Evolutionary conservation across 2,888 invertebrate genomes (phyloP).

Genomic region (Drosophila tripunctata): DNA sequence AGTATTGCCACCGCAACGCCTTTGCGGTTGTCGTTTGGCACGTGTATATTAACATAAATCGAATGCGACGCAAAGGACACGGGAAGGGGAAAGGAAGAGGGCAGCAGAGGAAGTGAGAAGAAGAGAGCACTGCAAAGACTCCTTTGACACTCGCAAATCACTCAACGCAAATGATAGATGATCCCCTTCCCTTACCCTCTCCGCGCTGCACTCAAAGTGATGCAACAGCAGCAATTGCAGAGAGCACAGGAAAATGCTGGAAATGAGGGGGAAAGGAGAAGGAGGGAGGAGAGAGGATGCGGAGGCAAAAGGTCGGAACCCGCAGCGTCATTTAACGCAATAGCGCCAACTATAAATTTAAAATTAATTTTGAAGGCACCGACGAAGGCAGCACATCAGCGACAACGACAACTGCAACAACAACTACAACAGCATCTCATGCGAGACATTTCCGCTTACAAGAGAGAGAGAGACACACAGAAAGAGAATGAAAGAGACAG

Average conservation of each 20-base stretch:
- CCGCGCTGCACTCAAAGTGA: background rate
- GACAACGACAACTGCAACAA: constrained; percentile 43
- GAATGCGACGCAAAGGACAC: constrained; percentile 57
- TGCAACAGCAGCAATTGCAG: background rate
- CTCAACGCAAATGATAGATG: constrained; percentile 75
- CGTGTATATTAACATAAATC: constrained; percentile 73
- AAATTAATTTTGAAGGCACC: constrained; percentile 74
- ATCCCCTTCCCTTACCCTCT: constrained; percentile 2
- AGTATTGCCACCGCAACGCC: constrained; percentile 48
- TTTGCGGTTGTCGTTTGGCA: constrained; percentile 44
- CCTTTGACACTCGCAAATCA: constrained; percentile 78
- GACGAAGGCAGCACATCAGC: constrained; percentile 58
- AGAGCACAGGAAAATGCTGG: too few relatives aligned
- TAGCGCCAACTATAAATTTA: constrained; percentile 78
- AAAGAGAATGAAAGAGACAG: too few relatives aligned
- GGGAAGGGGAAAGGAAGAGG: background rate
- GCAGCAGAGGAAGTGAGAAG: constrained; percentile 13
- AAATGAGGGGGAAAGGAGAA: background rate
- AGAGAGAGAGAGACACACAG: background rate
- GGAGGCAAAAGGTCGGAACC: constrained; percentile 29
- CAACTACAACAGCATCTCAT: constrained; percentile 40
- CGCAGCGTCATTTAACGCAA: constrained; percentile 78
- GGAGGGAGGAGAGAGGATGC: background rate
- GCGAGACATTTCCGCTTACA: constrained; percentile 43
- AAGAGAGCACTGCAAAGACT: constrained; percentile 32